Evolutionary conservation across 2,113 vertebrate species (phyloP), one percentile per base, ranked within the genome.

Genomic region (Scophthalmus maximus): DNA sequence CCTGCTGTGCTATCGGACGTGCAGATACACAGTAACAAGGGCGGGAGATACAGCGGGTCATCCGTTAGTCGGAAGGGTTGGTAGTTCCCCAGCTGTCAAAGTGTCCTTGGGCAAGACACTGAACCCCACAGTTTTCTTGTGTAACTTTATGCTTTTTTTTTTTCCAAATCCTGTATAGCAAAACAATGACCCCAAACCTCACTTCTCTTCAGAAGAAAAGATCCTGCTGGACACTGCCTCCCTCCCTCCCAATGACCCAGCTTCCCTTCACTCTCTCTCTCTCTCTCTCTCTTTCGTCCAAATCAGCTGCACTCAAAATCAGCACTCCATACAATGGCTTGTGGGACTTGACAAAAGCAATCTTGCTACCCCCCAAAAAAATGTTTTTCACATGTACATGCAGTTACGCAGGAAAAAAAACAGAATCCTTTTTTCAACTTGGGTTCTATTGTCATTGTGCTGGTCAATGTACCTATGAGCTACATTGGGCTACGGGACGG

Each of bases 171-270:
- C 60, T 72, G 68, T 65, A 64, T 47, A 22, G 68, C 26, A 62
- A 74, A 80, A 68, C 1, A 62, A 88, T 85, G 88, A 89, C 69
- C 77, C 65, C 66, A 50, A 73, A 52, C 62, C 47, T 15, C 38
- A 26, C 32, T 66, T 22, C 26, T n/a, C 20, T 59, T 83, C 65
- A 73, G 86, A 34, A 70, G 30, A 83, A 78, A 68, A 55, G 29
- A 49, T 75, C 81, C 50, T 49, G 44, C 38, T 23, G 55, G 26
- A 72, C 65, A 58, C 18, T 64, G 58, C 44, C 34, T 52, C 46
- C 63, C 57, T 50, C 44, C 52, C 61, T 85, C 53, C 29, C 62
- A 27, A n/a, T 64, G 61, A 60, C 67, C 57, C 51, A 57, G 40
- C 12, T n/a, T n/a, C n/a, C n/a, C n/a, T n/a, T n/a, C n/a, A n/a